Conservation (phyloP, 2,797 vertebrate genomes). For the Florisuga fusca region DNA sequence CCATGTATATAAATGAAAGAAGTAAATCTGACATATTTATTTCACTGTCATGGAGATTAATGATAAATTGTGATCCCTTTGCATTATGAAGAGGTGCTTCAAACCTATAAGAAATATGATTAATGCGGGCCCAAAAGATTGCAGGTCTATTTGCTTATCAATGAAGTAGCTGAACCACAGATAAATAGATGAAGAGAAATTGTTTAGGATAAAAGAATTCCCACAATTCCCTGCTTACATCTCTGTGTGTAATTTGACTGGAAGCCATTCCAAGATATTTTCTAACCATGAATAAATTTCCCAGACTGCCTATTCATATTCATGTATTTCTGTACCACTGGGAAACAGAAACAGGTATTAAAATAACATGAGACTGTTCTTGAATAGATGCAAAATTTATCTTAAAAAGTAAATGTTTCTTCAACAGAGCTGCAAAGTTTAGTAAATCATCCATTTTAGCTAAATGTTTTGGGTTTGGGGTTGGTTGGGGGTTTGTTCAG, state of each 20-base stretch:
- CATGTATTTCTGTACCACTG: not conserved
- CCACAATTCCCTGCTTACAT: not conserved
- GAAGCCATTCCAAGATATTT: not conserved
- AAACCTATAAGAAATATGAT: not conserved
- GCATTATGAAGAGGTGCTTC: not conserved
- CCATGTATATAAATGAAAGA: not conserved
- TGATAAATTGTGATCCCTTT: not conserved
- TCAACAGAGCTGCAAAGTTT: not conserved
- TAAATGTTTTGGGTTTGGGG: fast-evolving
- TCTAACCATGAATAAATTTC: constrained; percentile 12
- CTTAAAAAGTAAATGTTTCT: not conserved
- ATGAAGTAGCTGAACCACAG: not conserved
- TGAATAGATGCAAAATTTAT: not conserved
- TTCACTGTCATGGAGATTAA: not conserved
- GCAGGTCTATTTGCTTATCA: not conserved
- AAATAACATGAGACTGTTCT: not conserved
- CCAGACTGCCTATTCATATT: not conserved
- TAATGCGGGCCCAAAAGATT: not conserved
- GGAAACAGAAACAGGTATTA: not conserved
- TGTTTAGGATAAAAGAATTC: not conserved
- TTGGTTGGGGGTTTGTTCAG: not conserved
- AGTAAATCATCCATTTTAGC: not conserved
- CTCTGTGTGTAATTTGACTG: not conserved
- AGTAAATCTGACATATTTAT: not conserved
- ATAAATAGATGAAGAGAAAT: not conserved